Percentiles rank a stretch among this genome's conserved stretches.
These are phyloP conservation scores for Boleophthalmus pectinirostris DNA, from an alignment of 2,113 vertebrate species.

Conservation along the genomic window DNA sequence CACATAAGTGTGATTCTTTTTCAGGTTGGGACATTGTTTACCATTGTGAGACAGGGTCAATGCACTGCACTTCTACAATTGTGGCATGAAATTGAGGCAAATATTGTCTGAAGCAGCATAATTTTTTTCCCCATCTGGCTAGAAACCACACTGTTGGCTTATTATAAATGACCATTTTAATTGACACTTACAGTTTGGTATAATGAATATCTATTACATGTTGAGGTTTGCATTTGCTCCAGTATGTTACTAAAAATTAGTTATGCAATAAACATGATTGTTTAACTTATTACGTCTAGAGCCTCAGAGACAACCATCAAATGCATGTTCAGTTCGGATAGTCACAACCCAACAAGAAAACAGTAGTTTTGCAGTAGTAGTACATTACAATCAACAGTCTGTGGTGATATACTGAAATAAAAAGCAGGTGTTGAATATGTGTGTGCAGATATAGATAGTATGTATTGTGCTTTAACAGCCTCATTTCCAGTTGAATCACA, in stretches of 20 bases:
- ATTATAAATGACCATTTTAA: constrained; percentile 41
- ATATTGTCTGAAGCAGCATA: neutral
- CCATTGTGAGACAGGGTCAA: too few species aligned
- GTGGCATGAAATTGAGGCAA: too few species aligned
- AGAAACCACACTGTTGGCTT: neutral
- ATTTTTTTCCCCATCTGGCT: neutral
- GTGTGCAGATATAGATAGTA: neutral
- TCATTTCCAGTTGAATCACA: neutral
- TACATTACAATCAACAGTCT: neutral
- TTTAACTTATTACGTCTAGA: constrained; percentile 1
- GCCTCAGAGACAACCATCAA: neutral
- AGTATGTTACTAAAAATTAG: neutral
- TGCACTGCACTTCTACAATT: neutral
- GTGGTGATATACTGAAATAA: constrained; percentile 3
- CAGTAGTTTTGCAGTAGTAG: neutral
- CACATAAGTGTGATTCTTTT: too few species aligned
- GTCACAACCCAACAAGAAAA: neutral
- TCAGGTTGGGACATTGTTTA: too few species aligned
- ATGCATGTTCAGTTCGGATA: neutral
- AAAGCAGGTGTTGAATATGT: constrained; percentile 3
- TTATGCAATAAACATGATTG: constrained; percentile 3
- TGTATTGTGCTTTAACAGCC: neutral
- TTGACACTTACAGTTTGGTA: constrained; percentile 54
- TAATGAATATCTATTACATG: constrained; percentile 24
- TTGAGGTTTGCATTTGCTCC: neutral